Percentiles rank a stretch among this genome's conserved stretches.
Conservation (phyloP, 2,888 invertebrate genomes). For the Drosophila neonasuta region DNA sequence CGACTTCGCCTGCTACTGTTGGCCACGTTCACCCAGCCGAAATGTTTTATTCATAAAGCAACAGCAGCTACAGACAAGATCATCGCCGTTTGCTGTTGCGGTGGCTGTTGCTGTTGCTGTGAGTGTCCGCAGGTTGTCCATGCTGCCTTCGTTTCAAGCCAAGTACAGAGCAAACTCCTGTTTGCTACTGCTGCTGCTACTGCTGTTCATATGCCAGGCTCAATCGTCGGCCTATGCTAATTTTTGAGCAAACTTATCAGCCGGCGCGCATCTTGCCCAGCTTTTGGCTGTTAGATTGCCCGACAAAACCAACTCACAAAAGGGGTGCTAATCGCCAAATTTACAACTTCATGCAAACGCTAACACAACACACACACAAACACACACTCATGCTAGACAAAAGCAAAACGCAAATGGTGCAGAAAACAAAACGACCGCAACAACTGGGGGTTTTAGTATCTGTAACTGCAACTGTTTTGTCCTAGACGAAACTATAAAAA, state of each 20-base stretch:
- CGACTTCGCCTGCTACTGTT: constrained; percentile 59
- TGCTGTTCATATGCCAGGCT: not conserved
- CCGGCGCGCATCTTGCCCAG: constrained; percentile 69
- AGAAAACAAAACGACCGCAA: constrained; percentile 79
- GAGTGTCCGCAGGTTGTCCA: constrained; percentile 47
- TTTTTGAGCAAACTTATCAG: constrained; percentile 67
- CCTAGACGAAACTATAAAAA: constrained; percentile 69
- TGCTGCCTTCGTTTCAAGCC: constrained; percentile 18
- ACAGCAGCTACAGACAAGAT: constrained; percentile 61
- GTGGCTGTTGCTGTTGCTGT: not conserved
- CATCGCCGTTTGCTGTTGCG: constrained; percentile 55
- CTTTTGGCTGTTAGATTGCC: constrained; percentile 65
- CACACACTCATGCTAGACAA: constrained; percentile 29
- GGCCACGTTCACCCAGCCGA: constrained; percentile 55
- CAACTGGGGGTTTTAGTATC: constrained; percentile 53
- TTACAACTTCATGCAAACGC: constrained; percentile 77
- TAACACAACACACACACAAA: constrained; percentile 37
- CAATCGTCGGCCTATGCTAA: constrained; percentile 67
- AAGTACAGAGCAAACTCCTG: constrained; percentile 19
- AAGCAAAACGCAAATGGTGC: constrained; percentile 74
- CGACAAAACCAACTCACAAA: constrained; percentile 61
- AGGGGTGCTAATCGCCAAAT: constrained; percentile 81
- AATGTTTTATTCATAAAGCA: constrained; percentile 78
- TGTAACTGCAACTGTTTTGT: constrained; percentile 37
- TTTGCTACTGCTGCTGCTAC: constrained; percentile 22